Evolutionary conservation across 2,797 vertebrate species (phyloP).

Genomic region (Prionace glauca): DNA sequence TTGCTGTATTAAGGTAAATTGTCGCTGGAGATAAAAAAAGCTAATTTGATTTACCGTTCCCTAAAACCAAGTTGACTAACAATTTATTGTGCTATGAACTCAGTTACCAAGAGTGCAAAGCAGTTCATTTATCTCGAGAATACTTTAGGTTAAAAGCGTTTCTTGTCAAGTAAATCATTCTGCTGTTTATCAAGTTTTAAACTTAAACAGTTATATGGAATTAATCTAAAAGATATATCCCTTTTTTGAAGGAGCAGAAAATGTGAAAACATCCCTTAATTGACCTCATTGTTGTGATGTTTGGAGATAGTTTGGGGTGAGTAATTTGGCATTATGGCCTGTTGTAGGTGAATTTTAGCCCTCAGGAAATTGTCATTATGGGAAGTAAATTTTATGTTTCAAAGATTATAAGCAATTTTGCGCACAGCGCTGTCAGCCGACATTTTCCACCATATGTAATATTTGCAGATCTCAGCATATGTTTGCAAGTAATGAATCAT

Average conservation of each 20-base stretch:
- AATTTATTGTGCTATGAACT: background rate
- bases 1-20: background rate
- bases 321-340: background rate
- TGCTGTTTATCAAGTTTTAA: background rate
- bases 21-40: background rate
- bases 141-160: background rate
- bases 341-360: background rate
- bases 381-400: background rate
- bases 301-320: background rate
- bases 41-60: background rate
- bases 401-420: background rate
- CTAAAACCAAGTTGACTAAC: background rate
- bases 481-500: constrained; percentile 1
- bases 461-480: background rate
- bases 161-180: background rate
- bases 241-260: background rate
- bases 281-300: background rate
- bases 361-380: background rate
- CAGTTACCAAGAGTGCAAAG: background rate
- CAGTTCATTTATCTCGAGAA: background rate
- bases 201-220: background rate
- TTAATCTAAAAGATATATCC: background rate
- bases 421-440: background rate
- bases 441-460: background rate
- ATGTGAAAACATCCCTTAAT: background rate